These are phyloP conservation scores for Drosophila kepulauana DNA, from an alignment of 1,140 invertebrate genomes.

Conservation along the genomic window DNA sequence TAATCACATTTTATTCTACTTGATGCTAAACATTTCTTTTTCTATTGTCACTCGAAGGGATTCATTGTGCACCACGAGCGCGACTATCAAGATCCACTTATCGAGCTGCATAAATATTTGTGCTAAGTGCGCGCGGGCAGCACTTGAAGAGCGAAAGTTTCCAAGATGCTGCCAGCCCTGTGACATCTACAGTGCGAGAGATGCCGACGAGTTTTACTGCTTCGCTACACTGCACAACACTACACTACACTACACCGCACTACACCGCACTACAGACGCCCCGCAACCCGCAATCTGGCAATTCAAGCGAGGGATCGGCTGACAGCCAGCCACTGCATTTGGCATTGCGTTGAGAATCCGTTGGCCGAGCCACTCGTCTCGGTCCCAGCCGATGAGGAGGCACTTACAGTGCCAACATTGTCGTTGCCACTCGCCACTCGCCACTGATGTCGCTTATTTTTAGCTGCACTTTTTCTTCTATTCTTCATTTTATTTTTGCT, in stretches of 20 bases:
- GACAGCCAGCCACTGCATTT: conserved; percentile 67
- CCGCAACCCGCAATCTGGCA: background rate
- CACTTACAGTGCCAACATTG: conserved; percentile 70
- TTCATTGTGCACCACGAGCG: conserved; percentile 20
- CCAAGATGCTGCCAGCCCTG: conserved; percentile 66
- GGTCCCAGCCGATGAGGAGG: conserved; percentile 43
- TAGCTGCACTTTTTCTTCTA: conserved; percentile 56
- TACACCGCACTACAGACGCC: background rate
- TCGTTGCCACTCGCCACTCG: conserved; percentile 54
- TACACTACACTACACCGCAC: background rate
- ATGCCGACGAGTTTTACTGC: conserved; percentile 2
- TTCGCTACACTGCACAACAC: background rate
- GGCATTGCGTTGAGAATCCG: conserved; percentile 63
- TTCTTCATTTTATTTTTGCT: conserved; percentile 12
- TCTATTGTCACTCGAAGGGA: conserved; percentile 34
- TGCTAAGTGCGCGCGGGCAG: conserved; percentile 1
- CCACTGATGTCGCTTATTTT: conserved; percentile 66
- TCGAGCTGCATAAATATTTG: conserved; percentile 45
- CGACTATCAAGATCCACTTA: conserved; percentile 32
- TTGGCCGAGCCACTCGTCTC: conserved; percentile 31
- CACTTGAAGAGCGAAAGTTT: conserved; percentile 45
- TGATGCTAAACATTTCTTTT: conserved; percentile 2
- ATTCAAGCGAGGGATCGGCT: conserved; percentile 10
- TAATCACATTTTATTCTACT: conserved; percentile 13
- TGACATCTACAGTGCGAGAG: conserved; percentile 62